Base-by-base conservation (phyloP, 2,888 invertebrate species). In the Ptycholaimellus sp. region DNA sequence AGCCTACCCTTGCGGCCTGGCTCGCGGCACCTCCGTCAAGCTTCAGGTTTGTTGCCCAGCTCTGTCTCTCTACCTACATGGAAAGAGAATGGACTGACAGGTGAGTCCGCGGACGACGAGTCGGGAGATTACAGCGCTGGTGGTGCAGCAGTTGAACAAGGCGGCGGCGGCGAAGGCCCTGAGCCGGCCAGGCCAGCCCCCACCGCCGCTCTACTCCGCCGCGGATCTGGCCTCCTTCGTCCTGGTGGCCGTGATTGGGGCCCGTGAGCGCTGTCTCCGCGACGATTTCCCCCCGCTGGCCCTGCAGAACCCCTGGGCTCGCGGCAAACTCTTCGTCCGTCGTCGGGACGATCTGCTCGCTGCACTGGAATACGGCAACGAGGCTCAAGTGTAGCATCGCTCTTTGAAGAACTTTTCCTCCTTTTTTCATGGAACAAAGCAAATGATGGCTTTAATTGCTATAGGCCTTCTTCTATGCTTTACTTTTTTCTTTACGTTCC, bases 91-190 rank as follows among this genome's bases (percentile, higher is more conserved):
- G n/a, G n/a, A n/a, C n/a, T n/a, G n/a, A n/a, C n/a, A n/a, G 59
- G 81, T 93, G 1, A 85, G 82, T 0, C 75, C 78, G 1, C 70
- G 76, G 48, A 93, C 93, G 1, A 80, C 85, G 0, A 81, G 87
- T 1, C 69, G 82, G 14, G 90, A 93, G 63, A 83, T 93, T 37
- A 80, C 93, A 43, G 79, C 83, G 61, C 68, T 90, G 43, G 85
- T 93, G 18, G 80, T 93, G 37, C 79, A 82, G 57, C 87, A 93
- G 60, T 68, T 93, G 30, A 87, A 87, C 58, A 79, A 81, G 74
- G 81, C 82, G 76, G 76, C 57, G 70, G 74, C 30, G 79, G 78
- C 1, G 20, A 25, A 21, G 38, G 33, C 25, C 40, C 44, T 6
- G 51, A n/a, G n/a, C n/a, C n/a, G n/a, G n/a, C n/a, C n/a, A n/a